Conservation (phyloP, 2,888 invertebrate genomes). For the Stenolophus ochropezus region DNA sequence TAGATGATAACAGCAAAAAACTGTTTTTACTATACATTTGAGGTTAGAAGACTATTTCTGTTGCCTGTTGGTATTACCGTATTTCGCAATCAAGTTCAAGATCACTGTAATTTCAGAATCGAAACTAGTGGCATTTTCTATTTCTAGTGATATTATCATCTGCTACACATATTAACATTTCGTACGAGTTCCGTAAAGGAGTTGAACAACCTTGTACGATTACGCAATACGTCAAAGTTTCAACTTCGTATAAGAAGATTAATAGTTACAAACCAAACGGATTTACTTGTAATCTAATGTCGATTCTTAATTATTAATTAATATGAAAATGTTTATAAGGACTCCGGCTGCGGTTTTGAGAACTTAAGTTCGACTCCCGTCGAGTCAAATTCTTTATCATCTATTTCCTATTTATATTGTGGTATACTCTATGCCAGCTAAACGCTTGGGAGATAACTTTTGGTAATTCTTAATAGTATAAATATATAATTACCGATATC, state of each 20-base stretch:
- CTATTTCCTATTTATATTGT: no score
- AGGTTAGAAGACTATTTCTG: background rate
- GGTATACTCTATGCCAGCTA: no score
- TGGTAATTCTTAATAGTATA: no score
- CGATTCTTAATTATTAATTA: conserved; percentile 7
- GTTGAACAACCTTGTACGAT: conserved; percentile 21
- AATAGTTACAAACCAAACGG: background rate
- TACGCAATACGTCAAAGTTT: conserved; percentile 3
- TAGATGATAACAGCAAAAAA: no score
- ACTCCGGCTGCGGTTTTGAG: no score
- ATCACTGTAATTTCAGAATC: background rate
- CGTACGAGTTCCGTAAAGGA: background rate
- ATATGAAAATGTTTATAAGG: no score
- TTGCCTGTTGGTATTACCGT: background rate
- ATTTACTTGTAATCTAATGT: background rate
- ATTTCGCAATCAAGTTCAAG: conserved; percentile 6
- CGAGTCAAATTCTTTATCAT: no score
- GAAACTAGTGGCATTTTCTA: background rate
- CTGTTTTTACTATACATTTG: no score
- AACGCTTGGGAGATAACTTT: no score
- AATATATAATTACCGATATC: no score
- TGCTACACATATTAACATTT: conserved; percentile 29
- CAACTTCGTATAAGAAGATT: background rate
- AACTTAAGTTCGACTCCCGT: no score
- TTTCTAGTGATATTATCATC: conserved; percentile 3